Conservation (phyloP, 2,888 invertebrate species). For the Pasiphila rectangulata region DNA sequence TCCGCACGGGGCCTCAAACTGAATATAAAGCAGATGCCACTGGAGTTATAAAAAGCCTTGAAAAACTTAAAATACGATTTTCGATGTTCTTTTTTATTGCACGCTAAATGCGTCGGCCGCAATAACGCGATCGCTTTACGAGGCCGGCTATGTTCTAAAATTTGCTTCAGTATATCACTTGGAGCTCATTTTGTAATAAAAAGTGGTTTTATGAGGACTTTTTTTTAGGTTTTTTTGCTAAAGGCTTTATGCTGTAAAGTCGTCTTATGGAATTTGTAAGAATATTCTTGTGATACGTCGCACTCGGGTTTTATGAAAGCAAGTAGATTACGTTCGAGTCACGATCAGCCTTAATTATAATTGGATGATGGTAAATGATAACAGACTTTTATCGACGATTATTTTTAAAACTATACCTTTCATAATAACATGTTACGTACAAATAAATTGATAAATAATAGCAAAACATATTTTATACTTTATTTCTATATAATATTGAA, state of each 20-base stretch:
- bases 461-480: too few species aligned
- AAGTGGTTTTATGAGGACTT: conserved; percentile 34
- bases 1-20: conserved; percentile 39
- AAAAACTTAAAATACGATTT: conserved; percentile 61
- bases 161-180: conserved; percentile 53
- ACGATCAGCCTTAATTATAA: too few species aligned
- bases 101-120: conserved; percentile 63
- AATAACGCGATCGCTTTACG: conserved; percentile 68
- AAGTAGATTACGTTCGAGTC: too few species aligned
- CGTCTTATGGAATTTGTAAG: conserved; percentile 7
- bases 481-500: too few species aligned
- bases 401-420: too few species aligned
- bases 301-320: too few species aligned
- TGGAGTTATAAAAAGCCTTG: conserved; percentile 36
- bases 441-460: too few species aligned
- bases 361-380: too few species aligned
- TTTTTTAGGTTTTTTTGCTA: conserved; percentile 33
- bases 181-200: conserved; percentile 38
- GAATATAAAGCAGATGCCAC: conserved; percentile 47
- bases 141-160: conserved; percentile 50
- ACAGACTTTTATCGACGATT: too few species aligned
- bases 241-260: conserved; percentile 29
- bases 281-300: too few species aligned
- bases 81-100: conserved; percentile 61
- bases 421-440: too few species aligned